These are phyloP conservation scores for Dimorphilus gyrociliatus DNA, from an alignment of 2,888 invertebrate species.

Conservation along the genomic window DNA sequence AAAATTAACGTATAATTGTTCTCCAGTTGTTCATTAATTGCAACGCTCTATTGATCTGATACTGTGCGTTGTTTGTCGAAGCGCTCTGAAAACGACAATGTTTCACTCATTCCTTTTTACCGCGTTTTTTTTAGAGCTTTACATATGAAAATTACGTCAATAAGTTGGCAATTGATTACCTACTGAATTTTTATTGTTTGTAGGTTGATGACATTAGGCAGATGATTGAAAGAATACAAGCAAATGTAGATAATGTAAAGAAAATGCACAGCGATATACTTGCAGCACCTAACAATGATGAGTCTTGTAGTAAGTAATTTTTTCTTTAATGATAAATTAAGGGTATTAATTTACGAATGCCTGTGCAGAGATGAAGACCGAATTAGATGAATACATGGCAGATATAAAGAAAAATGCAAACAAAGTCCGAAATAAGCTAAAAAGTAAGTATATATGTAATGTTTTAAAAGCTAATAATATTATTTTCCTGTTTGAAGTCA, in stretches of 20 bases:
- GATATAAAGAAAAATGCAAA: slow-evolving; percentile 99
- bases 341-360: too few species aligned
- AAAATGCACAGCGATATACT: slow-evolving; percentile 99
- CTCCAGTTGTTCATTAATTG: too few species aligned
- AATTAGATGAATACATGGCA: slow-evolving; percentile 98
- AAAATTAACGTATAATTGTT: too few species aligned
- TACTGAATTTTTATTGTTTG: slow-evolving; percentile 27
- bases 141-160: background rate
- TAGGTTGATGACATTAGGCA: slow-evolving; percentile 98
- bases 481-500: too few species aligned
- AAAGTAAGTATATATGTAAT: slow-evolving; percentile 49
- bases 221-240: slow-evolving; percentile 98
- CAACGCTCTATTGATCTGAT: too few species aligned
- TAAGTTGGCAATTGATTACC: slow-evolving; percentile 1
- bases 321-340: background rate
- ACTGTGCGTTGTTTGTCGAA: too few species aligned
- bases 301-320: slow-evolving; percentile 76
- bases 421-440: slow-evolving; percentile 97
- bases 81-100: too few species aligned
- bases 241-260: slow-evolving; percentile 98
- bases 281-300: slow-evolving; percentile 94
- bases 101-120: too few species aligned
- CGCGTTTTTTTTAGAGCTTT: too few species aligned
- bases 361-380: slow-evolving; percentile 98
- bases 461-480: too few species aligned